Base-by-base conservation (phyloP, 2,888 invertebrate genomes). In the Epirrhoe tristata region DNA sequence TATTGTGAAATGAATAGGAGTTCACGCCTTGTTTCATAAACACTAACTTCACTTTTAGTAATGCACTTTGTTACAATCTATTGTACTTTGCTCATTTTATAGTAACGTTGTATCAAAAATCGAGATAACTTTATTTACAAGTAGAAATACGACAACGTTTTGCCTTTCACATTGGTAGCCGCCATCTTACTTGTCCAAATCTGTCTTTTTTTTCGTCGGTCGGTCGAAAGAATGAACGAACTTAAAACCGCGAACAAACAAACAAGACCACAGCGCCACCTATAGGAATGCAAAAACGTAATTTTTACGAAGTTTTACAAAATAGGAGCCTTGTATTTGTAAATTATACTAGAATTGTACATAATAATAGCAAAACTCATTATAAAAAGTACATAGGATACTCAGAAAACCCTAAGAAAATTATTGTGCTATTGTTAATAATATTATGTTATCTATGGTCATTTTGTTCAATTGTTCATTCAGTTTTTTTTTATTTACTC, bases 131-230 rank as follows among this genome's bases (percentile, higher is more conserved):
- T 88, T 93, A 93, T 93, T 93, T 93, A 93, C 92, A 92, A 92
- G 84, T 86, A 81, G 83, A 88, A 90, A 85, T 91, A 88, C 80
- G 90, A 93, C 91, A 93, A 93, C 91, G 94, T 94, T 93, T 94
- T 93, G 92, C 94, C 94, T 94, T 95, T 94, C 95, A 95, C 95
- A 95, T 95, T 94, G 94, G 91, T 90, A 89, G 94, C 94, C 94
- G 95, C 95, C 95, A 95, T 95, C 94, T 94, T 95, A 94, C 93
- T 91, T 93, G 91, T 90, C 90, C 58, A 89, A 89, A 89, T 87
- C 48, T 53, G 86, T 46, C 48, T 53, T 86, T 46, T 14, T n/a
- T 46, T 14, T 39, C 39, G 43, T 90, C 84, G 81, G 82, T 74
- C 85, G 81, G 81, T 81, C 84, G 85, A 83, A 82, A 87, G 88